These are phyloP conservation scores for Yasuhikotakia modesta DNA, from an alignment of 2,797 vertebrate species.

Conservation along the genomic window DNA sequence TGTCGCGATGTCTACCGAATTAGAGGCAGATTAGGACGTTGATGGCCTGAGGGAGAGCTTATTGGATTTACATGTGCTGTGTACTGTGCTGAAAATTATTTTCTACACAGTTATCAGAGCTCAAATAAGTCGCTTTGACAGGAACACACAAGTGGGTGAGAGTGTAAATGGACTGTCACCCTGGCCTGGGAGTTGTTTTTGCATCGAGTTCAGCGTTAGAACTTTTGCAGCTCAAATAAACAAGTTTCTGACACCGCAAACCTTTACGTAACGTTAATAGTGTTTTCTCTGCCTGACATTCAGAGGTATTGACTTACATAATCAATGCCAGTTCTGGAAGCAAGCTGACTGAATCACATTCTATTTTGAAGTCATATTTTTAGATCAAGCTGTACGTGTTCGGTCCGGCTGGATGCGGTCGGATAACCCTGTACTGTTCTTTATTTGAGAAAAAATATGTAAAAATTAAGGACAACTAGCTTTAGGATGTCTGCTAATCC, in stretches of 20 bases:
- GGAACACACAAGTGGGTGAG: not conserved
- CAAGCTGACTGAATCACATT: not conserved
- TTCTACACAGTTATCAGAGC: conserved; percentile 2
- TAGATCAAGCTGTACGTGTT: not conserved
- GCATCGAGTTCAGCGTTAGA: not conserved
- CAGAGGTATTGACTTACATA: not conserved
- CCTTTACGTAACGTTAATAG: not conserved
- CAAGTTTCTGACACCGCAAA: not conserved
- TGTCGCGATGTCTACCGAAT: not conserved
- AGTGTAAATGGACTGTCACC: not conserved
- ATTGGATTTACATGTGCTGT: conserved; percentile 42
- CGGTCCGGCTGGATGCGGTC: not conserved
- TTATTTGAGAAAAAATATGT: not conserved
- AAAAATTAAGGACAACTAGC: not conserved
- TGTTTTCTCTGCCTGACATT: conserved; percentile 14
- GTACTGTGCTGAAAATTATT: conserved; percentile 33
- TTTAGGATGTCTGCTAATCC: not conserved
- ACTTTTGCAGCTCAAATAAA: not conserved
- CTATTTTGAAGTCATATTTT: not conserved
- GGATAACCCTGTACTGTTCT: not conserved
- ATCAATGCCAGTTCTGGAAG: not conserved
- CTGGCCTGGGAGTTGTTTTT: not conserved
- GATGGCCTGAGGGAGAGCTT: conserved; percentile 13
- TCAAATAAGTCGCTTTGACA: not conserved
- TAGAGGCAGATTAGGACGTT: not conserved